A percentile compares a stretch with the other conserved stretches of the same genome.
Conservation (phyloP, 1,140 invertebrate species). For the Drosophila sturtevanti region DNA sequence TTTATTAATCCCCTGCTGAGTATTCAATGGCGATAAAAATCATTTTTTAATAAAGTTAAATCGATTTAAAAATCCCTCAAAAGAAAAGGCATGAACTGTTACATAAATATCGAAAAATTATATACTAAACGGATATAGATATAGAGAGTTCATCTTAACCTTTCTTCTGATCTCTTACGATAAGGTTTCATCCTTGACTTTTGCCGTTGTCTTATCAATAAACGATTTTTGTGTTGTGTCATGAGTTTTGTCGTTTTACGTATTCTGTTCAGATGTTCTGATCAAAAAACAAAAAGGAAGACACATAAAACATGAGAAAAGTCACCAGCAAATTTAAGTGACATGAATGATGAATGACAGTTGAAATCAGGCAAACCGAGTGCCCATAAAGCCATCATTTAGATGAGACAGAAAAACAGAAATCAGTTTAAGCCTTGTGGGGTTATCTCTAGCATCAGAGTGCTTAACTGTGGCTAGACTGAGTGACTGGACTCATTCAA, state of each 20-base stretch:
- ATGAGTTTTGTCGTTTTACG: background rate
- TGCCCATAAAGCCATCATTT: background rate
- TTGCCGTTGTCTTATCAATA: too few species aligned
- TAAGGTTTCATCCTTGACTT: too few species aligned
- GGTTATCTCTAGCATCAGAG: constrained; percentile 1
- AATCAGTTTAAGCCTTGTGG: constrained; percentile 4
- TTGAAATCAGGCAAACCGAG: constrained; percentile 3
- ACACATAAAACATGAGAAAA: background rate
- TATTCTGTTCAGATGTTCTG: background rate
- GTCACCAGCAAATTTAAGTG: constrained; percentile 1
- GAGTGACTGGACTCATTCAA: constrained; percentile 2
- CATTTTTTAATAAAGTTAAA: background rate
- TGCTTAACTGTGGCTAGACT: constrained; percentile 5
- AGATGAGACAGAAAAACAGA: background rate
- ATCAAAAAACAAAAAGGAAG: background rate
- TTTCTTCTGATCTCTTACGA: too few species aligned
- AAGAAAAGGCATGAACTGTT: too few species aligned
- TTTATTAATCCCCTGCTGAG: background rate
- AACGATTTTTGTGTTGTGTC: background rate
- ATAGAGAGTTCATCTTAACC: too few species aligned
- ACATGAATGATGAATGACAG: constrained; percentile 8
- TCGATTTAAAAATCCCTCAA: background rate
- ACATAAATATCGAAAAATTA: too few species aligned
- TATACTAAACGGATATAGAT: too few species aligned
- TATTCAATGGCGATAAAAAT: background rate